Evolutionary conservation across 2,888 invertebrate genomes (phyloP).

Genomic region (Cryptocephalus primarius): DNA sequence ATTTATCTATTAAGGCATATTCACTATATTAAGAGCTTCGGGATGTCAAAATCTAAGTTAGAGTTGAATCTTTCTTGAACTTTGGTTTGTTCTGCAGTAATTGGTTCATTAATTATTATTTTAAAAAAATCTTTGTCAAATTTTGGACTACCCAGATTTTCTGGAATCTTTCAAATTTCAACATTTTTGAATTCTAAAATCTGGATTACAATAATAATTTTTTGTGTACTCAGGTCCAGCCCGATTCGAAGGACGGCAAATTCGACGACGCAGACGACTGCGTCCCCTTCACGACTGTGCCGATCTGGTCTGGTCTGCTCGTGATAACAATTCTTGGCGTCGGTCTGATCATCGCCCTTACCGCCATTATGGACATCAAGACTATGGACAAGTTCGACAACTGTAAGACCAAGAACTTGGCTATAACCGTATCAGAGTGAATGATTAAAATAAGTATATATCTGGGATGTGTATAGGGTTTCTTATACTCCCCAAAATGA

Average conservation of each 20-base stretch:
- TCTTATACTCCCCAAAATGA: too few relatives aligned
- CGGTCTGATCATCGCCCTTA: constrained; percentile 55
- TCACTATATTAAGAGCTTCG: too few relatives aligned
- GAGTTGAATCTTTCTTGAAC: too few relatives aligned
- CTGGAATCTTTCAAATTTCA: too few relatives aligned
- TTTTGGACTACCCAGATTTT: neutral
- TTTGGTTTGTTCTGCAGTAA: too few relatives aligned
- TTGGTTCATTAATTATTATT: too few relatives aligned
- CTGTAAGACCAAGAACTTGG: constrained; percentile 65
- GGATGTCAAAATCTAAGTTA: too few relatives aligned
- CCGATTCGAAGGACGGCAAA: constrained; percentile 29
- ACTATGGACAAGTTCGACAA: constrained; percentile 79
- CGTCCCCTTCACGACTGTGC: constrained; percentile 60
- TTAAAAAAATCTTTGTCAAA: too few relatives aligned
- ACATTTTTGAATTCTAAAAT: too few relatives aligned
- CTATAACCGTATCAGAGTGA: constrained; percentile 40
- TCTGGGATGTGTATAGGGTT: too few relatives aligned
- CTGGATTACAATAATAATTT: neutral
- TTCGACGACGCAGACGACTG: constrained; percentile 58
- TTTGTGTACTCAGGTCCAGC: constrained; percentile 22
- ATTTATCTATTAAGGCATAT: too few relatives aligned
- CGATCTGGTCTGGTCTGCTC: constrained; percentile 65
- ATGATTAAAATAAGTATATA: too few relatives aligned
- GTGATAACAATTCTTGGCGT: constrained; percentile 48
- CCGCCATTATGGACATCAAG: constrained; percentile 60